These are phyloP conservation scores for Siphonodentalium dalli DNA, from an alignment of 2,888 invertebrate genomes.

Conservation along the genomic window DNA sequence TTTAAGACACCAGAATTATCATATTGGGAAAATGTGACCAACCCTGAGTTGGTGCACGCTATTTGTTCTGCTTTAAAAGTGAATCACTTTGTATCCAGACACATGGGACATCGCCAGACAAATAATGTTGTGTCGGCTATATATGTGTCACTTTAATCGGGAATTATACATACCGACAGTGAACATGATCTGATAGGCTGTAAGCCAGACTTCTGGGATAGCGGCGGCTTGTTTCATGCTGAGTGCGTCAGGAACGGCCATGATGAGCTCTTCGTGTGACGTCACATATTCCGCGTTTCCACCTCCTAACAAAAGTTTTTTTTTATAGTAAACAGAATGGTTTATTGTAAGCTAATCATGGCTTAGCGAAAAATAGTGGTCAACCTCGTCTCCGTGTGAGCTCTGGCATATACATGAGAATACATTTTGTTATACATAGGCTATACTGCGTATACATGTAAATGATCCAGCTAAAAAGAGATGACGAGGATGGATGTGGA, in stretches of 20 bases:
- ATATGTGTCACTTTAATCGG: neutral
- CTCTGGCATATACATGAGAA: neutral
- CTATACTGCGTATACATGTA: too few species aligned
- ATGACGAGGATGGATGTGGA: too few species aligned
- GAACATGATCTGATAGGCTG: constrained; percentile 63
- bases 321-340: neutral
- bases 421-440: too few species aligned
- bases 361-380: neutral
- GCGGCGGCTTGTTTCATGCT: constrained; percentile 58
- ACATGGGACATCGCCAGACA: neutral
- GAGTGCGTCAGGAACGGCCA: constrained; percentile 51
- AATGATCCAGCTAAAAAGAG: too few species aligned
- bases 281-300: constrained; percentile 66
- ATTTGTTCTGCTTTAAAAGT: neutral
- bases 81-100: neutral
- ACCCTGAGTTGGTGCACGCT: too few species aligned
- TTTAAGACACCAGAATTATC: too few species aligned
- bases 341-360: neutral
- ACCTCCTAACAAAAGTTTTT: constrained; percentile 49
- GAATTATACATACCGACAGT: constrained; percentile 46
- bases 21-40: too few species aligned
- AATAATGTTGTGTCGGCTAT: neutral
- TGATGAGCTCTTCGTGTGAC: constrained; percentile 50
- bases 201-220: constrained; percentile 65
- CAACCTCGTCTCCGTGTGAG: neutral